Percentiles rank a stretch among this genome's conserved stretches.
These are phyloP conservation scores for Colaptes auratus DNA, from an alignment of 2,113 vertebrate species.

Conservation along the genomic window DNA sequence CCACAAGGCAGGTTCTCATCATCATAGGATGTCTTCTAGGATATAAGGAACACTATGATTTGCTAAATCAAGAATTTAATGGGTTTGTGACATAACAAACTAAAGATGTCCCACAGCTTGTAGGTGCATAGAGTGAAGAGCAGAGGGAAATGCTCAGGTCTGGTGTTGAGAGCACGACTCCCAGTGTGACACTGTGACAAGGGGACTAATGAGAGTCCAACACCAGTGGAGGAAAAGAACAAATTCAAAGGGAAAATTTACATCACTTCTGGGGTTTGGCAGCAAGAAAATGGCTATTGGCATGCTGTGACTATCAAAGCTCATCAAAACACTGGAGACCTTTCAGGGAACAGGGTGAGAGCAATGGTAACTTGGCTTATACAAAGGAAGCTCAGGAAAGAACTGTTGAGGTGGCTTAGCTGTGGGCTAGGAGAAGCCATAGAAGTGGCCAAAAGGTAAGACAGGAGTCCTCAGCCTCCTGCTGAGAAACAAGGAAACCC, in stretches of 20 bases:
- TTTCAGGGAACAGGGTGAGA: not conserved
- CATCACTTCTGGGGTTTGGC: not conserved
- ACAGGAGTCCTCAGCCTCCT: not conserved
- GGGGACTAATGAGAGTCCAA: not conserved
- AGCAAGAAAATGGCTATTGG: not conserved
- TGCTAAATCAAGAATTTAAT: not conserved
- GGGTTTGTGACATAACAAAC: not conserved
- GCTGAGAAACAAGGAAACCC: not conserved
- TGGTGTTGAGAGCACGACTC: not conserved
- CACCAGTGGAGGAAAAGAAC: accelerated
- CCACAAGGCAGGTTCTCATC: not conserved
- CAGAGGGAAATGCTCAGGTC: not conserved
- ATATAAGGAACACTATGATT: not conserved
- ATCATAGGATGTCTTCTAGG: not conserved
- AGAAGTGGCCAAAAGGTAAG: not conserved
- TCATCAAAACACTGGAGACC: accelerated
- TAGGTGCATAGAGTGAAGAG: accelerated
- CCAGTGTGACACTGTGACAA: not conserved
- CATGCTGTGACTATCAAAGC: not conserved
- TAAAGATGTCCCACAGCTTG: not conserved
- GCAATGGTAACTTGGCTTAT: accelerated
- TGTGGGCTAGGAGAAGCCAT: not conserved
- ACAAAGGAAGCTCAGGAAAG: not conserved
- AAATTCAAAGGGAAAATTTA: not conserved
- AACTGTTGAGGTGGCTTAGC: accelerated